phyloP scores from a whole-genome alignment of 1,140 invertebrate genomes.

The Cecropterus lyciades region DNA sequence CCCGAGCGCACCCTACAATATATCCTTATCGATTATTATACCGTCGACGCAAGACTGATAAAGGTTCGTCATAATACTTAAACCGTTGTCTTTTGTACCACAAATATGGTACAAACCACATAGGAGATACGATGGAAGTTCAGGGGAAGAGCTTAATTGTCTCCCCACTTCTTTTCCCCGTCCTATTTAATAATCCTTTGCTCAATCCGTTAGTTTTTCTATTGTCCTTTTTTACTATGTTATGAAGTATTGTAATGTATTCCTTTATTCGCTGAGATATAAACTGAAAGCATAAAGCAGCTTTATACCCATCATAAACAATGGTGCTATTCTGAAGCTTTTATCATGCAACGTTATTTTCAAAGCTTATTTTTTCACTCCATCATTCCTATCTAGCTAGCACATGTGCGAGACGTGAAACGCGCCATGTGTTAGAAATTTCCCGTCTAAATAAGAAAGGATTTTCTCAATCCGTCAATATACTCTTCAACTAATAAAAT shows the following conservation, averaged over 20 bases:
- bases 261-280: slow-evolving; percentile 26
- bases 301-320: slow-evolving; percentile 36
- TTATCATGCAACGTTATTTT: slow-evolving; percentile 36
- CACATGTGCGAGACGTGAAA: slow-evolving; percentile 28
- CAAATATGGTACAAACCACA: neutral
- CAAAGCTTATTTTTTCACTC: slow-evolving; percentile 34
- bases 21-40: too few relatives aligned
- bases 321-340: slow-evolving; percentile 24
- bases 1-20: too few relatives aligned
- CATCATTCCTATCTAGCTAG: slow-evolving; percentile 14
- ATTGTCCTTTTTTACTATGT: slow-evolving; percentile 3
- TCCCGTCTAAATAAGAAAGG: neutral
- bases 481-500: neutral
- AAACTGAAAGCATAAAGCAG: slow-evolving; percentile 30
- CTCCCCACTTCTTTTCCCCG: neutral
- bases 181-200: slow-evolving; percentile 1
- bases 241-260: slow-evolving; percentile 28
- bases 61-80: too few relatives aligned
- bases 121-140: neutral
- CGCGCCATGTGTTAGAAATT: slow-evolving; percentile 23
- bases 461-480: slow-evolving; percentile 9
- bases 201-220: slow-evolving; percentile 9
- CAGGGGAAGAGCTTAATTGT: neutral
- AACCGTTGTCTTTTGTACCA: too few relatives aligned
- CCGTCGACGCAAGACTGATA: too few relatives aligned